A percentile compares a stretch with the other conserved stretches of the same genome.
These are phyloP conservation scores for Hystrix brachyura DNA, from an alignment of 2,113 vertebrate genomes.

Conservation along the genomic window DNA sequence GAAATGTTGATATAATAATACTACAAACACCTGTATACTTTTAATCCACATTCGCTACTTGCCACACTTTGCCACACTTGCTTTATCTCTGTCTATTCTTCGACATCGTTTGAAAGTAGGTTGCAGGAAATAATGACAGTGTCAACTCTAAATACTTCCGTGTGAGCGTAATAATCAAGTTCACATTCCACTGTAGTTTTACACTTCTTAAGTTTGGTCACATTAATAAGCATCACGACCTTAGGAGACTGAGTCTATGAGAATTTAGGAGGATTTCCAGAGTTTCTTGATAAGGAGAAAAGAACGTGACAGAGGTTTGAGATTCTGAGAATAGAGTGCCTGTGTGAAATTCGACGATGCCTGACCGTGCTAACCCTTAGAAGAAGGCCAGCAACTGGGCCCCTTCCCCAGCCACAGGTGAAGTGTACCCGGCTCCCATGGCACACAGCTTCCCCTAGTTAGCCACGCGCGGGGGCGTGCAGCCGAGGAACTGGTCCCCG, in stretches of 20 bases:
- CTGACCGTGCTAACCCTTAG: too few species aligned
- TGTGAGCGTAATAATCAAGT: background rate
- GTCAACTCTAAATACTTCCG: background rate
- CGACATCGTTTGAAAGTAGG: background rate
- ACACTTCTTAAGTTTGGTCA: background rate
- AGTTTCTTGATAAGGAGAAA: background rate
- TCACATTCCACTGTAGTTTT: background rate
- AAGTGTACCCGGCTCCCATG: rapidly evolving
- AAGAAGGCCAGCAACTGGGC: rapidly evolving
- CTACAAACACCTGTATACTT: too few species aligned
- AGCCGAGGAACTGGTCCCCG: background rate
- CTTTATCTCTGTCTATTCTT: too few species aligned
- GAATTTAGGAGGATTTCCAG: background rate
- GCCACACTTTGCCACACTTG: background rate
- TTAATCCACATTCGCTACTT: too few species aligned
- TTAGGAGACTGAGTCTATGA: background rate
- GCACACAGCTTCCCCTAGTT: too few species aligned
- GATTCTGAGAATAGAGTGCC: background rate
- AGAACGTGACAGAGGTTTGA: background rate
- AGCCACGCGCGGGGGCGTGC: background rate
- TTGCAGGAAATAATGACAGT: background rate
- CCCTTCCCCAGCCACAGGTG: background rate
- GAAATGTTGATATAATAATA: background rate
- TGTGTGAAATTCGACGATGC: background rate
- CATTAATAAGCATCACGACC: background rate